phyloP scores from a whole-genome alignment of 2,888 invertebrate genomes.

The Stegana nigrithorax region DNA sequence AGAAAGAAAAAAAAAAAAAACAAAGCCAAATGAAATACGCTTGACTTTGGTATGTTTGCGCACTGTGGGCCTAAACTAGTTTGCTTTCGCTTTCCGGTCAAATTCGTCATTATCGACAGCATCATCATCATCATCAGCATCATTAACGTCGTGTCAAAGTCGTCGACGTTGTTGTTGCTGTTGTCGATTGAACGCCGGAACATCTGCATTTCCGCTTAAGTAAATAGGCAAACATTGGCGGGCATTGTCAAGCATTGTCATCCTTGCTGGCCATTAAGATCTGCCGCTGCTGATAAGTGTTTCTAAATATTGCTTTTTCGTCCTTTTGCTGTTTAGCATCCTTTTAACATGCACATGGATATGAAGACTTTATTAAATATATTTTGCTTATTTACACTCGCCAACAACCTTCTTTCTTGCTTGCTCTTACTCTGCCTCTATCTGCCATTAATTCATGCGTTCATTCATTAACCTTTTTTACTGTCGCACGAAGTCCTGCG shows the following conservation, averaged over 20 bases:
- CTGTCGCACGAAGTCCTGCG: too few relatives aligned
- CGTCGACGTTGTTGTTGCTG: too few relatives aligned
- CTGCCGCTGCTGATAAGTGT: constrained; percentile 34
- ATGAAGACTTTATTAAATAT: background rate
- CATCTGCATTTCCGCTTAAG: constrained; percentile 46
- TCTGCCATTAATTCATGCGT: background rate
- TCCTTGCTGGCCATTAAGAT: constrained; percentile 29
- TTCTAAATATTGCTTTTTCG: constrained; percentile 6
- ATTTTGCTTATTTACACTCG: too few relatives aligned
- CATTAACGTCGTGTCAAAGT: too few relatives aligned
- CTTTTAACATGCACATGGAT: constrained; percentile 2
- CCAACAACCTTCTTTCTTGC: too few relatives aligned
- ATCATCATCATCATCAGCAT: constrained; percentile 47
- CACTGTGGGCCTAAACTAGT: constrained; percentile 20
- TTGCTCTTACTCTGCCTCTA: too few relatives aligned
- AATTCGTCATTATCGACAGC: background rate
- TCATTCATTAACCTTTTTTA: too few relatives aligned
- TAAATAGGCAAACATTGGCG: constrained; percentile 45
- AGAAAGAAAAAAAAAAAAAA: too few relatives aligned
- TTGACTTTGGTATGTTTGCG: background rate
- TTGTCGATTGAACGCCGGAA: background rate
- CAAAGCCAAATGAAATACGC: background rate
- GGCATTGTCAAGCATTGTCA: constrained; percentile 31
- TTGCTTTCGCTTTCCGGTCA: constrained; percentile 40
- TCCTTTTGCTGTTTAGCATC: constrained; percentile 2